Percentiles rank a stretch among this genome's conserved stretches.
These are phyloP conservation scores for Cinclus cinclus DNA, from an alignment of 2,113 vertebrate species.

Conservation along the genomic window DNA sequence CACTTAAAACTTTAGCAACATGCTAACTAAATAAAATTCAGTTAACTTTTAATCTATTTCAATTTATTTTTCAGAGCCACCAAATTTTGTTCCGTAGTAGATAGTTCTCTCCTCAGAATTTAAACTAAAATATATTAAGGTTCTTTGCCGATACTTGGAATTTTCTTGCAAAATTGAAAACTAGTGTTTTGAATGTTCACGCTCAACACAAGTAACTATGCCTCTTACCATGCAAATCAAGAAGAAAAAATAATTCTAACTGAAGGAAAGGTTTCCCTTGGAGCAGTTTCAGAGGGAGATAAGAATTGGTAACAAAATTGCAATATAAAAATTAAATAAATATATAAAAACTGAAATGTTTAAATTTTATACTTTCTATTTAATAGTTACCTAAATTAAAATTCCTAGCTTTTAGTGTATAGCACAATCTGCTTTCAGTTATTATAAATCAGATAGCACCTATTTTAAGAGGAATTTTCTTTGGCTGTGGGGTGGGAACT, in stretches of 20 bases:
- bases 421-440: background rate
- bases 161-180: slow-evolving; percentile 13
- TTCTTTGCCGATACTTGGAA: slow-evolving; percentile 2
- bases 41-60: background rate
- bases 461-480: background rate
- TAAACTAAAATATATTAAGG: background rate
- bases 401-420: background rate
- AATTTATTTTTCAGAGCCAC: background rate
- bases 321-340: background rate
- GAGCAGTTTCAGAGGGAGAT: background rate
- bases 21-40: slow-evolving; percentile 8
- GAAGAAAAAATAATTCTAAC: background rate
- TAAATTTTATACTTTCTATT: background rate
- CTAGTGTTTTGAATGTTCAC: background rate
- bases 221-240: background rate
- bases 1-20: background rate
- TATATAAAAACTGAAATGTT: background rate
- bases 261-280: background rate
- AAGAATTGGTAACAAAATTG: background rate
- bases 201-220: slow-evolving; percentile 35
- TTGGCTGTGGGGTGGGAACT: background rate
- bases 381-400: slow-evolving; percentile 27
- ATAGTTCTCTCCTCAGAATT: background rate
- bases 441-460: background rate
- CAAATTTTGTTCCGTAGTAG: background rate